These are phyloP conservation scores for Eumerus sabulonum DNA, from an alignment of 2,888 invertebrate genomes.

Conservation along the genomic window DNA sequence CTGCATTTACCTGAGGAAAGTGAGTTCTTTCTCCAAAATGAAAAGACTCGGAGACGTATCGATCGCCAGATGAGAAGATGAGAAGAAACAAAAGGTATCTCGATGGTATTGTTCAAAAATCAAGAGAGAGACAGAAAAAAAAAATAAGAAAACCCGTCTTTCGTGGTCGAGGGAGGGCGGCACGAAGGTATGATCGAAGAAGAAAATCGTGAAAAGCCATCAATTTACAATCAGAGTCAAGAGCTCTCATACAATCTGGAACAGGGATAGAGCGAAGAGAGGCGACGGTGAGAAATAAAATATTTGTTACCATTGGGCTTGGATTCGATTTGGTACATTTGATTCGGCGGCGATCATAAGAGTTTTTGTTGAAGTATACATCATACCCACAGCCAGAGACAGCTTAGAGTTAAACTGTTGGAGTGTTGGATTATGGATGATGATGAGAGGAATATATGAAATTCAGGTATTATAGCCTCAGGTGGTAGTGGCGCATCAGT, in stretches of 20 bases:
- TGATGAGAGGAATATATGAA: constrained; percentile 28
- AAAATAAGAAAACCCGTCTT: no score
- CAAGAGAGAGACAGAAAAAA: constrained; percentile 18
- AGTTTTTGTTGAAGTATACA: background rate
- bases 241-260: background rate
- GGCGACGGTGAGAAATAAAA: constrained; percentile 19
- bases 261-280: constrained; percentile 5
- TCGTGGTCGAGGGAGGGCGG: no score
- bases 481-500: constrained; percentile 64
- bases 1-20: constrained; percentile 44
- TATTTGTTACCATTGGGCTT: constrained; percentile 7
- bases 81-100: constrained; percentile 34
- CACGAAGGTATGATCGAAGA: constrained; percentile 23
- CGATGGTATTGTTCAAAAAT: constrained; percentile 56
- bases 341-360: constrained; percentile 41
- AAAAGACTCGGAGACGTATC: background rate
- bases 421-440: constrained; percentile 46
- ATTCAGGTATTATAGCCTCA: constrained; percentile 33
- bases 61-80: constrained; percentile 8
- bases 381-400: background rate
- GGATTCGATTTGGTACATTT: constrained; percentile 49
- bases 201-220: constrained; percentile 64
- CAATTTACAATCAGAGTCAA: constrained; percentile 60
- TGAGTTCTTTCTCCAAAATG: constrained; percentile 5
- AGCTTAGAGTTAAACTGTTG: constrained; percentile 24